These are phyloP conservation scores for Azorinus chamasolen DNA, from an alignment of 2,888 invertebrate genomes.

Conservation along the genomic window DNA sequence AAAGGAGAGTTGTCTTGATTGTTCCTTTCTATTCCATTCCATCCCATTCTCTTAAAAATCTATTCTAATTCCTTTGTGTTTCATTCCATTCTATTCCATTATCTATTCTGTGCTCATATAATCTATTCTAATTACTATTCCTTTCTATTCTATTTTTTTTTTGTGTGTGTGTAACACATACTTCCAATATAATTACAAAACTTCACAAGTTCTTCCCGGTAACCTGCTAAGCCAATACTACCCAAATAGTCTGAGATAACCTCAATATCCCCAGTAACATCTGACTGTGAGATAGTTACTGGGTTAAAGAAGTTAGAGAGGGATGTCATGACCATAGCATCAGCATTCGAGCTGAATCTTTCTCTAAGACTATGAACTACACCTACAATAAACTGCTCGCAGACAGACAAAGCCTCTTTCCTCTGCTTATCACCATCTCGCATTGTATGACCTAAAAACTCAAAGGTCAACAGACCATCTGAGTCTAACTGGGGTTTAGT, in stretches of 20 bases:
- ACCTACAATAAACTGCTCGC: conserved; percentile 21
- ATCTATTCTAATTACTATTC: too few relatives aligned
- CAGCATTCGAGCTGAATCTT: conserved; percentile 25
- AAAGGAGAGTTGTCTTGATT: too few relatives aligned
- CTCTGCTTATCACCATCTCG: conserved; percentile 47
- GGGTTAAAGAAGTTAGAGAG: background rate
- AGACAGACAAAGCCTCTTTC: conserved; percentile 27
- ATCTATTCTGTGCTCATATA: too few relatives aligned
- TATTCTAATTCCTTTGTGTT: too few relatives aligned
- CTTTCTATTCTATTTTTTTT: too few relatives aligned
- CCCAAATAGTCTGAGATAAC: conserved; percentile 4
- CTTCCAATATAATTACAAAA: background rate
- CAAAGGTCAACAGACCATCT: conserved; percentile 38
- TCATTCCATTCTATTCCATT: too few relatives aligned
- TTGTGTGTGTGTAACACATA: too few relatives aligned
- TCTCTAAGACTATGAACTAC: conserved; percentile 28
- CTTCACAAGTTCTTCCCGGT: background rate
- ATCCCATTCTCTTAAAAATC: too few relatives aligned
- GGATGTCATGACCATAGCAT: background rate
- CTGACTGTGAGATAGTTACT: background rate
- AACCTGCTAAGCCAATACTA: background rate
- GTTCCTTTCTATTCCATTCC: too few relatives aligned
- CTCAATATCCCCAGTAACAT: background rate
- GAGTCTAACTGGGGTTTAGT: conserved; percentile 25
- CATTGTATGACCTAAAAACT: conserved; percentile 43